phyloP scores from a whole-genome alignment of 2,888 invertebrate genomes.

The Conomelus anceps region DNA sequence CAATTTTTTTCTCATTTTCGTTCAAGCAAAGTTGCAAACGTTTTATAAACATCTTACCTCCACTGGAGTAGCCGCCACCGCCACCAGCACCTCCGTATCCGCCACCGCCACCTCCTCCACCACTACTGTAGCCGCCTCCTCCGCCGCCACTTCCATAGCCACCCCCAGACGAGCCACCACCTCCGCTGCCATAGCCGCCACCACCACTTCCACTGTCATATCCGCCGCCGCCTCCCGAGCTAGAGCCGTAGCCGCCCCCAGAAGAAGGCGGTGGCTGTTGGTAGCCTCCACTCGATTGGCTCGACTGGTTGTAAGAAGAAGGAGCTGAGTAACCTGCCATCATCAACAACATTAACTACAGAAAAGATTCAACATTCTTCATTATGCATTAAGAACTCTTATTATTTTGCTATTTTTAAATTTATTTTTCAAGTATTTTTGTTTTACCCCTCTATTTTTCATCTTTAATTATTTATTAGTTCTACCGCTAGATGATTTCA shows the following conservation, averaged over 20 bases:
- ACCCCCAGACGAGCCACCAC: constrained; percentile 46
- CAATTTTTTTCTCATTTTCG: no score
- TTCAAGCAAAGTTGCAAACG: background rate
- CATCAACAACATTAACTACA: background rate
- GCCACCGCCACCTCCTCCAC: constrained; percentile 40
- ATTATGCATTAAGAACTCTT: no score
- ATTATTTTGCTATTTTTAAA: no score
- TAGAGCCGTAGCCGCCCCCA: constrained; percentile 28
- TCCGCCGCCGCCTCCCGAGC: constrained; percentile 31
- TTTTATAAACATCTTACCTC: constrained; percentile 38
- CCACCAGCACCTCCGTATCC: constrained; percentile 45
- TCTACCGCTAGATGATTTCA: no score
- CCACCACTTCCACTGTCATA: constrained; percentile 42
- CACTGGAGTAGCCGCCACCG: constrained; percentile 42
- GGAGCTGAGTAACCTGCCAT: background rate
- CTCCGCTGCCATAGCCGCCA: constrained; percentile 47
- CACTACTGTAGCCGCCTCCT: constrained; percentile 26
- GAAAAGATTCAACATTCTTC: no score
- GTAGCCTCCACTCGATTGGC: constrained; percentile 8
- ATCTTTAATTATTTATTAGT: no score
- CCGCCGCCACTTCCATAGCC: constrained; percentile 45
- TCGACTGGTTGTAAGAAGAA: background rate
- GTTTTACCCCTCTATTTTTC: no score
- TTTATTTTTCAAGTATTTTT: no score
- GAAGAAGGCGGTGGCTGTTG: background rate